Base-by-base conservation (phyloP, 64 coral and sea anemone genomes). In the Dendronephthya gigantea region DNA sequence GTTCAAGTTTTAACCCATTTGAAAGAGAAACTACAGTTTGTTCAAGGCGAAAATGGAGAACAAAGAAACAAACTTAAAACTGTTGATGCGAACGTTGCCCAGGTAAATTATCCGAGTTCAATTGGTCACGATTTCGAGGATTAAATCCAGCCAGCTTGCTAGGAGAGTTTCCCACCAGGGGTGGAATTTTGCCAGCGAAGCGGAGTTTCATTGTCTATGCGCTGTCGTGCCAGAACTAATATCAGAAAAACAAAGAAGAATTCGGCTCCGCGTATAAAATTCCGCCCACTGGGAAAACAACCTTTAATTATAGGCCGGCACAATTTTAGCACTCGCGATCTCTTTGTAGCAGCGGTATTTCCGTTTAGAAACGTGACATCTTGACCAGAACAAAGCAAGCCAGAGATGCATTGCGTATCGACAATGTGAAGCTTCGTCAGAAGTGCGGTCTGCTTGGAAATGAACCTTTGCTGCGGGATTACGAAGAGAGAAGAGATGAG, bases 381-480 rank as follows among this genome's bases (percentile, higher is more conserved):
- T 72, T 98, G 1, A 98, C 94, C 2, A 84, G 94, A 34, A 98
- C 92, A 4, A 98, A 98, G 58, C 94, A 98, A 91, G 94, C 93
- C 16, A 49, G 94, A 30, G 94, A 98, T 55, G 94, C 94, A 28
- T 70, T 98, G 79, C 75, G 94, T 89, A 98, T 98, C 76, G 94
- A 98, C 37, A 98, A 98, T 74, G 94, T 98, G 15, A 98, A 98
- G 55, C 87, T 98, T 35, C 87, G 94, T 79, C 94, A 98, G 52
- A 98, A 93, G 65, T 98, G 94, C 56, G 94, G 94, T 45, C 88
- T 98, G 13, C 85, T 98, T 39, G 94, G 94, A 66, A 98, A 98
- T 49, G 94, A 98, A 49, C 91, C 94, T n/a, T 49, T 98, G n/a
- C 74, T 98, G 22, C 86, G 90, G 84, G 94, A 98, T 68, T 98